Evolutionary conservation across 64 coral and sea anemone genomes (phyloP).

Genomic region (Anthopleura sola): DNA sequence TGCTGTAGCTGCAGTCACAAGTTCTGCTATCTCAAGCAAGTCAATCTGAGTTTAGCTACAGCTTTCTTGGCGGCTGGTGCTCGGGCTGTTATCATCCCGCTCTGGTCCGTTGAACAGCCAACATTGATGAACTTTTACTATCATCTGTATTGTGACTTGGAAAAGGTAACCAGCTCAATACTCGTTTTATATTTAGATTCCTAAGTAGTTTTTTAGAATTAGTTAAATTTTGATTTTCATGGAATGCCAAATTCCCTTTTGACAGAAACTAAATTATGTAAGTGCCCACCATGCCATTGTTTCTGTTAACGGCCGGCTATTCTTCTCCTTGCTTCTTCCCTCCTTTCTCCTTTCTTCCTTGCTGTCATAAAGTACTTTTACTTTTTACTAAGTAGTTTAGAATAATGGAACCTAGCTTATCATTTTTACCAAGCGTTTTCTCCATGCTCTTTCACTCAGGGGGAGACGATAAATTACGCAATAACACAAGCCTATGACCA

Average conservation of each 20-base stretch:
- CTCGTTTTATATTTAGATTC: no score
- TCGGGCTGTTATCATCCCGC: constrained; percentile 51
- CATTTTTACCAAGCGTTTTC: neutral
- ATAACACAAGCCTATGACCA: constrained; percentile 47
- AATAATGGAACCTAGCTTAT: neutral
- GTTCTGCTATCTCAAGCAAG: constrained; percentile 56
- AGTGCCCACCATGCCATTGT: no score
- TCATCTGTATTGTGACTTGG: constrained; percentile 63
- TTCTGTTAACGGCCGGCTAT: no score
- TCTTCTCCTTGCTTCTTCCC: no score
- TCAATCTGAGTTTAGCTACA: constrained; percentile 44
- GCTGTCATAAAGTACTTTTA: no score
- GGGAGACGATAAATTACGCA: constrained; percentile 48
- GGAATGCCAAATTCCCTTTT: no score
- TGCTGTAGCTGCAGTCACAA: constrained; percentile 64
- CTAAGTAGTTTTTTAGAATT: no score
- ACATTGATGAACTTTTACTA: constrained; percentile 57
- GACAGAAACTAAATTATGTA: no score
- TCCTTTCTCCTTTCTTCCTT: no score
- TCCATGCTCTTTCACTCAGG: constrained; percentile 41
- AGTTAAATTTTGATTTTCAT: no score
- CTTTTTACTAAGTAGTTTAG: neutral
- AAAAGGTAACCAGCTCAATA: constrained; percentile 35
- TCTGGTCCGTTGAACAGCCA: constrained; percentile 78
- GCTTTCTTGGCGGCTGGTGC: constrained; percentile 71